phyloP scores from a whole-genome alignment of 2,797 vertebrate species.

The Anableps anableps region DNA sequence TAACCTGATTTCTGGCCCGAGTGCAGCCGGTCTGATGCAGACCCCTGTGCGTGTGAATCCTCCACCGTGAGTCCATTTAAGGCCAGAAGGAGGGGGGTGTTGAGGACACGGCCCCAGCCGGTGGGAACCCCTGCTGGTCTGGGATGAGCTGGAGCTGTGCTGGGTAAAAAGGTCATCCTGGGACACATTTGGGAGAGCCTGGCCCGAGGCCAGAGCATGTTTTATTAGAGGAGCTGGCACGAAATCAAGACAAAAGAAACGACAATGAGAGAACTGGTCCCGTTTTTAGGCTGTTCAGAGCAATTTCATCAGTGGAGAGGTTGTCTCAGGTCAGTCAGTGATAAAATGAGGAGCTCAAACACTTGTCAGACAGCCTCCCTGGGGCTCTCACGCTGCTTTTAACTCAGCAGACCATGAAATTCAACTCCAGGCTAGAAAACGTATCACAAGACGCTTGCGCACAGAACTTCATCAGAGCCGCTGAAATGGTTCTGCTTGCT shows the following conservation, averaged over 20 bases:
- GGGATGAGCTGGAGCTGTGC: constrained; percentile 46
- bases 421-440: constrained; percentile 58
- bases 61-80: constrained; percentile 58
- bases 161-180: constrained; percentile 67
- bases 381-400: constrained; percentile 64
- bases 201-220: constrained; percentile 51
- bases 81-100: constrained; percentile 37
- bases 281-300: constrained; percentile 57
- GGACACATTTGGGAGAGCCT: constrained; percentile 55
- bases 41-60: constrained; percentile 72
- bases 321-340: constrained; percentile 72
- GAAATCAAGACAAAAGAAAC: constrained; percentile 52
- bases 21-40: constrained; percentile 64
- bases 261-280: constrained; percentile 48
- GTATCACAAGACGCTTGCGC: constrained; percentile 42
- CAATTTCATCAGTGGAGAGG: constrained; percentile 59
- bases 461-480: constrained; percentile 23
- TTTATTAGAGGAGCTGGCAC: constrained; percentile 65
- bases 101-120: constrained; percentile 62
- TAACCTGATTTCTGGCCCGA: constrained; percentile 59
- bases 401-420: constrained; percentile 76
- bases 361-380: constrained; percentile 60
- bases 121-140: constrained; percentile 70
- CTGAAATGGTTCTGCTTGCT: constrained; percentile 25
- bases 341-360: constrained; percentile 62